Percentiles rank a stretch among this genome's conserved stretches.
Evolutionary conservation across 2,113 vertebrate species (phyloP).

Genomic region (Hemicordylus capensis): DNA sequence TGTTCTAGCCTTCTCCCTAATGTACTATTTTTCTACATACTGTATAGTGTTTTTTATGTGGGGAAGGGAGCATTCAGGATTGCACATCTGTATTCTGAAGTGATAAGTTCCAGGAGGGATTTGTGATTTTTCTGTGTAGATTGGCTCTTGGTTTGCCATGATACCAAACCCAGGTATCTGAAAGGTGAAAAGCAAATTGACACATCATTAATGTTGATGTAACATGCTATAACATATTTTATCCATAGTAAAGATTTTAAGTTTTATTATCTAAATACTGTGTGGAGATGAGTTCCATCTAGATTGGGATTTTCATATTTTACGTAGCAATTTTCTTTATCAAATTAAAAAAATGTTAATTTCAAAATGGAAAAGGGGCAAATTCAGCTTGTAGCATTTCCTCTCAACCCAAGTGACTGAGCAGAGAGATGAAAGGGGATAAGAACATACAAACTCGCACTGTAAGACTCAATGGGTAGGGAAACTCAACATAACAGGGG

Average conservation of each 20-base stretch:
- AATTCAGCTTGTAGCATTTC: background rate
- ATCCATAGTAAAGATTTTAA: background rate
- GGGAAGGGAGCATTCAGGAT: background rate
- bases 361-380: no score
- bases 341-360: no score
- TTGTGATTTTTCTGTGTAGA: background rate
- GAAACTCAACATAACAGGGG: background rate
- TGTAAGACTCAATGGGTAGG: background rate
- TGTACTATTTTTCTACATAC: background rate
- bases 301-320: no score
- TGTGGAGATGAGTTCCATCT: no score
- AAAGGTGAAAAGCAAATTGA: background rate
- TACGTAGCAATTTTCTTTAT: no score
- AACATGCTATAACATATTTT: background rate
- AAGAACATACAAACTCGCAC: background rate
- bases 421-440: background rate
- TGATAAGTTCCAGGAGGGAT: no score
- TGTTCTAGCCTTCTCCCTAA: background rate
- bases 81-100: background rate
- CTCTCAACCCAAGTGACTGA: background rate
- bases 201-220: background rate
- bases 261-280: no score
- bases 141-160: background rate
- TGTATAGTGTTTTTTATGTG: background rate
- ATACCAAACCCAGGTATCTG: background rate